Evolutionary conservation across 2,113 vertebrate species (phyloP).

Genomic region (Myxocyprinus asiaticus): DNA sequence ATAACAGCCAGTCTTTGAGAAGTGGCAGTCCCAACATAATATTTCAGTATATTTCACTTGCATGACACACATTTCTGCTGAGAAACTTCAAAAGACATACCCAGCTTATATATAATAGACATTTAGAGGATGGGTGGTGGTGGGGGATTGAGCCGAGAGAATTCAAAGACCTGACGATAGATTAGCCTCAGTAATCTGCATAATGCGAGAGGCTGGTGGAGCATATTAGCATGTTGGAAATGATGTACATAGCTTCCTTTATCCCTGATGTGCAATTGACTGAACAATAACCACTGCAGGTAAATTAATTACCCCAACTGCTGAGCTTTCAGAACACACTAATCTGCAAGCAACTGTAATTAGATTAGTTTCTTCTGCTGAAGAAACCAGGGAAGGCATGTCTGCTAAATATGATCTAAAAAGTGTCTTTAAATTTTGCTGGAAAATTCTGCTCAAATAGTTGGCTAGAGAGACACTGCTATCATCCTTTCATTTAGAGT

Average conservation of each 20-base stretch:
- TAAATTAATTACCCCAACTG: slow-evolving; percentile 59
- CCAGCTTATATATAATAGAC: slow-evolving; percentile 46
- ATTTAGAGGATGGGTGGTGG: slow-evolving; percentile 1
- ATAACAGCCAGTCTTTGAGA: background rate
- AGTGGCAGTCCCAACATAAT: background rate
- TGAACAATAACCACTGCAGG: slow-evolving; percentile 61
- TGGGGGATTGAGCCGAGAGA: slow-evolving; percentile 43
- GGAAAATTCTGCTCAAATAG: too few species aligned
- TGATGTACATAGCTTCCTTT: slow-evolving; percentile 41
- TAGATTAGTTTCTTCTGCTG: slow-evolving; percentile 30
- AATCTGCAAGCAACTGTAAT: slow-evolving; percentile 54
- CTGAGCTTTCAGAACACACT: slow-evolving; percentile 47
- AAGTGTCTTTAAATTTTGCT: too few species aligned
- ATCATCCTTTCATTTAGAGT: too few species aligned
- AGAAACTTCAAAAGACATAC: slow-evolving; percentile 50
- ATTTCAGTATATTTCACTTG: slow-evolving; percentile 29
- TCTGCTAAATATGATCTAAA: too few species aligned
- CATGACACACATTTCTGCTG: slow-evolving; percentile 26
- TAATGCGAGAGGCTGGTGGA: slow-evolving; percentile 50
- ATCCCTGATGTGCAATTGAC: slow-evolving; percentile 43
- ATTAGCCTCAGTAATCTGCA: slow-evolving; percentile 57
- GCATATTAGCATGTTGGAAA: slow-evolving; percentile 49
- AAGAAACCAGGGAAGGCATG: too few species aligned
- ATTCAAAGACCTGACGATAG: slow-evolving; percentile 56
- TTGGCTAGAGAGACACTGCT: too few species aligned